Percentiles rank a stretch among this genome's conserved stretches.
Evolutionary conservation across 2,113 vertebrate genomes (phyloP).

Genomic region (Chionomys nivalis): DNA sequence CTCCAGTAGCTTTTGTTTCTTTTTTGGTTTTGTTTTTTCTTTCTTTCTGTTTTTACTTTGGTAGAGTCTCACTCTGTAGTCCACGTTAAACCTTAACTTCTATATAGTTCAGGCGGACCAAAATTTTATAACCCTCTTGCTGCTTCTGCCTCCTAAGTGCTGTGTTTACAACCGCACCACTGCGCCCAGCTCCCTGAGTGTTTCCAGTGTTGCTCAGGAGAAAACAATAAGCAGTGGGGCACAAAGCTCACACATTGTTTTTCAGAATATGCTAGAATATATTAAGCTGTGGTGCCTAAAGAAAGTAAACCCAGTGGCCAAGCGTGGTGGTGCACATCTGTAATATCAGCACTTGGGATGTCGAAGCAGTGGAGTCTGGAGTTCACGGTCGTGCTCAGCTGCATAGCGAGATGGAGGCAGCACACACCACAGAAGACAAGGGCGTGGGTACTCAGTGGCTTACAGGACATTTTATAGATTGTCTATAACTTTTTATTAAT

Average conservation of each 20-base stretch:
- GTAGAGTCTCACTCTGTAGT: not conserved
- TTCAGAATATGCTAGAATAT: slow-evolving; percentile 8
- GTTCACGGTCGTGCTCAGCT: not conserved
- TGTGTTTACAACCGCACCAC: not conserved
- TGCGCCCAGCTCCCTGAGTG: not conserved
- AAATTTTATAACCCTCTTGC: not conserved
- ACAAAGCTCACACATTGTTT: slow-evolving; percentile 19
- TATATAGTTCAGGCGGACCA: not conserved
- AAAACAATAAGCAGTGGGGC: slow-evolving; percentile 10
- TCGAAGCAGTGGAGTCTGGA: not conserved
- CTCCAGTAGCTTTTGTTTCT: not conserved
- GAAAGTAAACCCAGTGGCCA: not conserved
- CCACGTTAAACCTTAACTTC: not conserved
- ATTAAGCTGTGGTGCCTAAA: not conserved
- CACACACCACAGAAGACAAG: not conserved
- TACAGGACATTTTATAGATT: not conserved
- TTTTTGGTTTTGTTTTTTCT: not conserved
- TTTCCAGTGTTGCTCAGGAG: slow-evolving; percentile 34
- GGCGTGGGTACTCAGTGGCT: not conserved
- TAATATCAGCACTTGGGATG: not conserved
- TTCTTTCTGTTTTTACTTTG: not conserved
- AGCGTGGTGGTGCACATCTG: not conserved
- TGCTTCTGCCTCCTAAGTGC: not conserved
- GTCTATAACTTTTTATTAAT: slow-evolving; percentile 5
- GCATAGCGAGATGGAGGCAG: no score